Base-by-base conservation (phyloP, 2,888 invertebrate species). In the Drosophila fungiperda region DNA sequence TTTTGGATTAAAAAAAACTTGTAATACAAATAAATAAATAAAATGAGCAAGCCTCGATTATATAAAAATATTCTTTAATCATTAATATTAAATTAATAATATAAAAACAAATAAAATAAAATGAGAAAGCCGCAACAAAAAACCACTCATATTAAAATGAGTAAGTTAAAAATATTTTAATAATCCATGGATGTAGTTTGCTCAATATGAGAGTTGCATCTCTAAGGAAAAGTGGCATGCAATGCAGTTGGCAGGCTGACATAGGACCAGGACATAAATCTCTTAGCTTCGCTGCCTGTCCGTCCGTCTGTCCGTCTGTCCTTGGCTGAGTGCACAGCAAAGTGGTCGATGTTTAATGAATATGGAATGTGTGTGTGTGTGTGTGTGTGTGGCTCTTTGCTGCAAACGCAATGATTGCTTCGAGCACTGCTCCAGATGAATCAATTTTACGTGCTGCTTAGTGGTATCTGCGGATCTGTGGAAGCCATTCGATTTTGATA, bases 301-400 rank as follows among this genome's bases (percentile, higher is more conserved):
- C 62, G 60, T 45, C 29, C 17, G 33, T 15, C 32, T 20, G 69
- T 48, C 38, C 23, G 68, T 42, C 65, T 64, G 62, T 48, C 69
- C 29, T 29, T 29, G 29, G 85, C 70, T 76, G 83, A 83, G 85
- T 82, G 73, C 85, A 68, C 74, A 63, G 83, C 70, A 82, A 82
- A 84, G 84, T 82, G 73, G 76, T 80, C 87, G 76, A 72, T 78
- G 79, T 69, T 81, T 84, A 84, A 84, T 84, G 84, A 84, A 87
- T 87, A 73, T 83, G 71, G 67, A 57, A 57, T 68, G 35, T 29
- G 29, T 29, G 29, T 29, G 7, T 40, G 40, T 17, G 52, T 35
- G 36, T 4, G 23, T 26, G 42, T 32, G 32, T 42, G 15, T 42
- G 42, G 20, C 20, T 35, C 57, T 36, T 57, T 36, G 26, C 54